Base-by-base conservation (phyloP, 2,888 invertebrate genomes). In the Thereva nobilitata region DNA sequence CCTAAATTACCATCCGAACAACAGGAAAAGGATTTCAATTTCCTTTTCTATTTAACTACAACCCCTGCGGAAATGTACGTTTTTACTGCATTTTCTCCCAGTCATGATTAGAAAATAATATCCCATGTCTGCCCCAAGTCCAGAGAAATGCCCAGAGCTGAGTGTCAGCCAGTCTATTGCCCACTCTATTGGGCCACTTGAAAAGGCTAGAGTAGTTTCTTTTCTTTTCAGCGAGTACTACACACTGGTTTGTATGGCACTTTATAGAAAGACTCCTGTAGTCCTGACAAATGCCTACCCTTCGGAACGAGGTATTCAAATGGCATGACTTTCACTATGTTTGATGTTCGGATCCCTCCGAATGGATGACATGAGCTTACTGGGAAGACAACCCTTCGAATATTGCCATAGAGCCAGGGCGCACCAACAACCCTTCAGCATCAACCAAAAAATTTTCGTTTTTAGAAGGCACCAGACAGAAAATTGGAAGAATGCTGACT, bases 401-500 rank as follows among this genome's bases (percentile, higher is more conserved):
- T 61, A 50, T 61, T 61, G 40, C 61, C 37, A 49, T 50, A 23
- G 23, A 23, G 23, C 23, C 23, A 23, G 23, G 23, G 1, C 23
- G 23, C 23, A 40, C 50, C 9, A 8, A 50, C 40, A 61, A 50
- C 49, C 49, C 61, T 50, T 61, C 50, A 37, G 35, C 34, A 10
- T 35, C 38, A 5, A n/a, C n/a, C 47, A 47, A 5, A 47, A 47
- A 47, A 47, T 40, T 8, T 55, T 55, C 34, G 38, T 55, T 41
- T 40, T 47, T 23, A 7, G 44, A 8, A 54, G 40, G 45, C 42
- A 57, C 49, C 59, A 68, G 67, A 68, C 68, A 67, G 67, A 59
- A 67, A 66, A 70, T 68, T 70, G 54, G 64, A 66, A 68, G 53
- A 70, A 66, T 59, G 70, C 70, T 70, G 70, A 70, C 70, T 70